Percentiles rank a stretch among this genome's conserved stretches.
Conservation (phyloP, 2,113 vertebrate species). For the Pachyramphus minor region DNA sequence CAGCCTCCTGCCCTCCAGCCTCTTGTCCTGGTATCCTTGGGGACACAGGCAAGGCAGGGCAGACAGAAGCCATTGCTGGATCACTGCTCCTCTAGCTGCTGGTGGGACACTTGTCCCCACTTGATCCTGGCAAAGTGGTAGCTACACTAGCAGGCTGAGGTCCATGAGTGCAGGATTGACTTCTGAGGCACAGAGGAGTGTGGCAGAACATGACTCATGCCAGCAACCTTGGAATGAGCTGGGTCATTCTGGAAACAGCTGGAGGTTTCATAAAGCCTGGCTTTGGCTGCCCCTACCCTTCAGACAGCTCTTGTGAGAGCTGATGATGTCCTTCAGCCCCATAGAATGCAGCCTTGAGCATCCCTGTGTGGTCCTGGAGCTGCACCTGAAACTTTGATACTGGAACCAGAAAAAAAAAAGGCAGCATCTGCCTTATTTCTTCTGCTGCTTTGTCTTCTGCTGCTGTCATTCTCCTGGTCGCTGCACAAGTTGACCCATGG, state of each 20-base stretch:
- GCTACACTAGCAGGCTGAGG: neutral
- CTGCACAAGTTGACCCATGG: fast-evolving
- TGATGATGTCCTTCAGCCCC: neutral
- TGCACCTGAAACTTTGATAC: neutral
- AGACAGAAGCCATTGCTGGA: neutral
- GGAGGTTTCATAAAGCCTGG: neutral
- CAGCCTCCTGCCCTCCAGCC: neutral
- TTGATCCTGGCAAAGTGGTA: neutral
- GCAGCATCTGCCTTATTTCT: neutral
- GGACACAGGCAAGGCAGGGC: neutral
- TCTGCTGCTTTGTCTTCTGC: neutral
- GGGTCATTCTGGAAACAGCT: neutral
- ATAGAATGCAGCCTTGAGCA: neutral
- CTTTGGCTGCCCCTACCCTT: neutral
- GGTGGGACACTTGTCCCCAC: neutral
- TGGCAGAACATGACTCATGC: fast-evolving
- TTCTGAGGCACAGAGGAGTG: fast-evolving
- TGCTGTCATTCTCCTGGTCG: neutral
- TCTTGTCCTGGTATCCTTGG: fast-evolving
- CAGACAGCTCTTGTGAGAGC: neutral
- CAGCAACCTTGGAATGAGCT: neutral
- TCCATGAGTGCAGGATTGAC: fast-evolving
- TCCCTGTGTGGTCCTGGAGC: neutral
- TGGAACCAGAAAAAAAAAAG: neutral
- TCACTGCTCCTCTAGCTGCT: neutral